Conservation (phyloP, 92 coral and sea anemone genomes). For the Porites evermanni region DNA sequence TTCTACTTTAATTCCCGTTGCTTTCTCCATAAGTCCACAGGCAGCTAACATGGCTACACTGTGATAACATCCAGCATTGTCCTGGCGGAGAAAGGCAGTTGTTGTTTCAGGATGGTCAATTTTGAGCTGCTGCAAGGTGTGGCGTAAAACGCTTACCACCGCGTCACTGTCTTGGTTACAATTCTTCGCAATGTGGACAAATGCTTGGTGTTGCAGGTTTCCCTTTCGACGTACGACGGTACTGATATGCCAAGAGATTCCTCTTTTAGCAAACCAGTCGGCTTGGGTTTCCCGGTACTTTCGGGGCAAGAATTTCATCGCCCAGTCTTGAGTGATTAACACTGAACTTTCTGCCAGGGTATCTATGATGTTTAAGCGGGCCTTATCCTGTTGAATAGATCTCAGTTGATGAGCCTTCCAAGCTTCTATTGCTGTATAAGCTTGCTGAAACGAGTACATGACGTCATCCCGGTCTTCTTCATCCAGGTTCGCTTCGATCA, state of each 20-base stretch:
- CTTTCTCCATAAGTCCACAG: neutral
- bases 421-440: conserved; percentile 12
- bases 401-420: conserved; percentile 54
- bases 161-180: conserved; percentile 35
- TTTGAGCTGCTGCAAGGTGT: conserved; percentile 50
- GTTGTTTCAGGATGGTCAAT: conserved; percentile 46
- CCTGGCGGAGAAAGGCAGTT: conserved; percentile 38
- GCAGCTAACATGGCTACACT: neutral
- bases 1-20: conserved; percentile 3
- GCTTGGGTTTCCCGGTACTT: too few relatives aligned
- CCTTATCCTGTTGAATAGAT: conserved; percentile 13
- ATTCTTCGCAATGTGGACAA: conserved; percentile 36
- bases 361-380: too few relatives aligned
- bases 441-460: conserved; percentile 11
- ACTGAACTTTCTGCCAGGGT: neutral
- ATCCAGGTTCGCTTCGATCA: neutral
- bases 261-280: too few relatives aligned
- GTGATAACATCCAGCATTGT: conserved; percentile 36
- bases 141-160: conserved; percentile 41
- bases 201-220: neutral
- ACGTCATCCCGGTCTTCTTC: conserved; percentile 33
- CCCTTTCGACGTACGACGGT: neutral
- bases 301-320: too few relatives aligned
- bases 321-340: too few relatives aligned
- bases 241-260: conserved; percentile 35